Conservation (phyloP, 35 echinoderm and acorn worm genomes). For the Apostichopus californicus region DNA sequence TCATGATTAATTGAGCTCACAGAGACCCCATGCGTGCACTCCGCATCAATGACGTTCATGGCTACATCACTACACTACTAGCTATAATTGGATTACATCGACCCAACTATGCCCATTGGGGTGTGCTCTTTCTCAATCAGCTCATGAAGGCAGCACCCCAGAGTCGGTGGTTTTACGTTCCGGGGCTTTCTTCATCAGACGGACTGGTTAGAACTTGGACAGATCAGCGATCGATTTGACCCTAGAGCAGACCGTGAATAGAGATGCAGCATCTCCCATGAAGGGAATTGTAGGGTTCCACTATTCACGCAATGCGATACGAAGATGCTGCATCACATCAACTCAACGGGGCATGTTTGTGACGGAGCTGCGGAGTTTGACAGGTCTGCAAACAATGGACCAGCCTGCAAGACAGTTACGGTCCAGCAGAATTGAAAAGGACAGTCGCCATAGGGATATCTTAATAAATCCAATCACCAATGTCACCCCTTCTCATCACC, state of each 20-base stretch:
- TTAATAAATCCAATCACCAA: constrained; percentile 9
- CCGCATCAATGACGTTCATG: constrained; percentile 47
- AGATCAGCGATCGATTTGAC: constrained; percentile 67
- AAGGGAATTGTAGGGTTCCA: constrained; percentile 67
- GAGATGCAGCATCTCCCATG: constrained; percentile 81
- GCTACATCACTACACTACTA: constrained; percentile 55
- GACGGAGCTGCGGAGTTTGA: constrained; percentile 51
- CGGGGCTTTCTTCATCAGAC: constrained; percentile 68
- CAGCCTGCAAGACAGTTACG: constrained; percentile 44
- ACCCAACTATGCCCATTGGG: constrained; percentile 83
- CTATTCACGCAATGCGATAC: constrained; percentile 50
- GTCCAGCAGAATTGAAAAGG: constrained; percentile 54
- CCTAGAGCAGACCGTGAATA: constrained; percentile 74
- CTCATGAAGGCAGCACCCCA: constrained; percentile 53
- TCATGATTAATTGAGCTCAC: constrained; percentile 69
- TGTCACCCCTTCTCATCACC: constrained; percentile 65
- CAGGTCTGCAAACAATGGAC: constrained; percentile 23
- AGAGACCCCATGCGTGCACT: constrained; percentile 53
- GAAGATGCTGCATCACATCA: constrained; percentile 68
- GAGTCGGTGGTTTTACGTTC: constrained; percentile 36
- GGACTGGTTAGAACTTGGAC: constrained; percentile 48
- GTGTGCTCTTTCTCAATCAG: constrained; percentile 67
- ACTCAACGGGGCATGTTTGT: constrained; percentile 69
- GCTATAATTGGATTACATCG: constrained; percentile 63
- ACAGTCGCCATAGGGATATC: constrained; percentile 35